Evolutionary conservation across 2,888 invertebrate genomes (phyloP), one percentile per base, ranked within the genome.

Genomic region (Strigamia transsilvanica): DNA sequence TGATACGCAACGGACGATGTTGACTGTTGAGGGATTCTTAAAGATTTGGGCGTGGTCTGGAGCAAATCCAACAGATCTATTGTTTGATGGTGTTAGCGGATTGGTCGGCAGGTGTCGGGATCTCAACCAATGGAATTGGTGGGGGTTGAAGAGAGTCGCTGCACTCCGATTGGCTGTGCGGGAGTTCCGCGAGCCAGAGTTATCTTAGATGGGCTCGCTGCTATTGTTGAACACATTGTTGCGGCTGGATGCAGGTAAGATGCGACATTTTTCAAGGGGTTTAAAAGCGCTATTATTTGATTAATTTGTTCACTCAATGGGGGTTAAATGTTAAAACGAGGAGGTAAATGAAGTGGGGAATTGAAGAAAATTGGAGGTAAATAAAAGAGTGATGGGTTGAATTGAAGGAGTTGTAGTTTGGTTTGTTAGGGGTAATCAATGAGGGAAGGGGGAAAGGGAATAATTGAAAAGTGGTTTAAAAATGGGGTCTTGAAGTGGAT

Each of bases 71-170:
- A 73, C 73, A 27, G n/a, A n/a, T 73, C 32, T 73, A 73, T 73
- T 73, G 73, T 73, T 73, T 73, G 73, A 73, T 73, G 73, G 27
- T 27, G 73, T 10, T 12, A 27, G 27, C 23, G 13, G 73, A 73
- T 73, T 73, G 73, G 73, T 73, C 73, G 73, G 32, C 73, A 73
- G 73, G 73, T 73, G 73, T 73, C 73, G 73, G 73, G 73, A 73
- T 73, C 73, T 73, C 73, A 73, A 12, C 73, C 73, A 73, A 73
- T 73, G 32, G 73, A 9, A 32, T 9, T 32, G 73, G 27, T 12
- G 73, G 73, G 73, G 73, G 73, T 73, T 27, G 32, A 12, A 73
- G 73, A 27, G 73, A 73, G 27, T 73, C 12, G 73, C 73, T 32
- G 27, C 23, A 7, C 13, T 27, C 32, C 7, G 27, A 73, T 73